Conservation (phyloP, 2,888 invertebrate species). For the Dromius quadrimaculatus region DNA sequence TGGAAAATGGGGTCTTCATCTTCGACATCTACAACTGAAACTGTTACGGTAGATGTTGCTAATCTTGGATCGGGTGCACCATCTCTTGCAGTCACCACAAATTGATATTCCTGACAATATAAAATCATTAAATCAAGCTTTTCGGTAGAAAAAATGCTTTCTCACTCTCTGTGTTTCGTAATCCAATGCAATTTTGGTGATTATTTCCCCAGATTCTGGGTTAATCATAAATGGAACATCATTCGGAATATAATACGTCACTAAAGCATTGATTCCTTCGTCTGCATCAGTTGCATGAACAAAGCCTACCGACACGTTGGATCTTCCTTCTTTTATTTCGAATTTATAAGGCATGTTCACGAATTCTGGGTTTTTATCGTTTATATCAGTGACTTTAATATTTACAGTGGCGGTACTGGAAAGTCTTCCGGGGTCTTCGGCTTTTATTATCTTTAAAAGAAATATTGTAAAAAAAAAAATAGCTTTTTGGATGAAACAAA, state of each 20-base stretch:
- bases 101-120: slow-evolving; percentile 77
- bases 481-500: slow-evolving; percentile 17
- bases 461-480: slow-evolving; percentile 3
- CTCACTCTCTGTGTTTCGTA: slow-evolving; percentile 83
- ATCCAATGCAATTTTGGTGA: slow-evolving; percentile 80
- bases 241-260: slow-evolving; percentile 83
- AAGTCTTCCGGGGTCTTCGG: slow-evolving; percentile 87
- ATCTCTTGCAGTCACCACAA: slow-evolving; percentile 91
- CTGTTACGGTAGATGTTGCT: slow-evolving; percentile 88
- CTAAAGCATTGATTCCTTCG: slow-evolving; percentile 85
- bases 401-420: slow-evolving; percentile 87
- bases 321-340: slow-evolving; percentile 80
- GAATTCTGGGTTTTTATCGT: slow-evolving; percentile 92
- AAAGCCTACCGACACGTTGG: slow-evolving; percentile 76
- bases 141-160: slow-evolving; percentile 9
- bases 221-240: slow-evolving; percentile 86
- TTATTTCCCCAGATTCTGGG: slow-evolving; percentile 82
- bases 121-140: slow-evolving; percentile 6
- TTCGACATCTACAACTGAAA: slow-evolving; percentile 82
- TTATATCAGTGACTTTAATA: slow-evolving; percentile 90
- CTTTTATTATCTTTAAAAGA: slow-evolving; percentile 77
- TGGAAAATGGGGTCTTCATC: slow-evolving; percentile 87
- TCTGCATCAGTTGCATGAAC: slow-evolving; percentile 89
- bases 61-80: slow-evolving; percentile 87
- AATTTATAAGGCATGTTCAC: slow-evolving; percentile 85